These are phyloP conservation scores for Ara ararauna DNA, from an alignment of 2,797 vertebrate species.

Conservation along the genomic window DNA sequence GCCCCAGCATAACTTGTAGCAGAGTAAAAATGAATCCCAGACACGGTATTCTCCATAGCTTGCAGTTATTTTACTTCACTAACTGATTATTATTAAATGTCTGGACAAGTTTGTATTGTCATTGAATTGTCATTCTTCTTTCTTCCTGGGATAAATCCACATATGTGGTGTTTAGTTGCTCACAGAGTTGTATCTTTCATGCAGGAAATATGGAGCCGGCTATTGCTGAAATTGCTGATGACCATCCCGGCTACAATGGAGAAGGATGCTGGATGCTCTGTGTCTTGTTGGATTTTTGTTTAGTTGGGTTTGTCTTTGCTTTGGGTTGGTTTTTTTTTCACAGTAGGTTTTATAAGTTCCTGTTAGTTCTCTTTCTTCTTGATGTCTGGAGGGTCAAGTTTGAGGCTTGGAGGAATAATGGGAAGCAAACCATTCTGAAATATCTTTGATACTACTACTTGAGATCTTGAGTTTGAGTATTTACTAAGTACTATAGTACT, in stretches of 20 bases:
- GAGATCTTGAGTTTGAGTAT: neutral
- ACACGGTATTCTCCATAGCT: neutral
- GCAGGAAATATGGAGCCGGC: neutral
- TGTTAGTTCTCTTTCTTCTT: neutral
- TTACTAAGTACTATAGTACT: neutral
- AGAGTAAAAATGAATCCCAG: slow-evolving; percentile 4
- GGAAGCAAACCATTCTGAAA: neutral
- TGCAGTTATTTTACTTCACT: neutral
- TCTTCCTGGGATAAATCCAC: neutral
- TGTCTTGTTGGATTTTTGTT: neutral
- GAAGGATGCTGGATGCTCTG: neutral
- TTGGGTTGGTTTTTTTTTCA: neutral
- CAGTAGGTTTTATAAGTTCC: neutral
- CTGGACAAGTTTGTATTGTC: neutral
- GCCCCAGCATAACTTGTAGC: neutral
- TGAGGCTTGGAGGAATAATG: neutral
- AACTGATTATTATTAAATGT: neutral
- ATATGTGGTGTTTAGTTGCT: neutral
- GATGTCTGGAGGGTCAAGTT: neutral
- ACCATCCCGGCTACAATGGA: neutral
- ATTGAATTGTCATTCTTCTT: neutral
- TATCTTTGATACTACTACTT: neutral
- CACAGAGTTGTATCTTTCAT: neutral
- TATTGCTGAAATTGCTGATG: neutral
- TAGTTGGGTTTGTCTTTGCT: neutral